Evolutionary conservation across 2,797 vertebrate genomes (phyloP).

Genomic region (Enoplosus armatus): DNA sequence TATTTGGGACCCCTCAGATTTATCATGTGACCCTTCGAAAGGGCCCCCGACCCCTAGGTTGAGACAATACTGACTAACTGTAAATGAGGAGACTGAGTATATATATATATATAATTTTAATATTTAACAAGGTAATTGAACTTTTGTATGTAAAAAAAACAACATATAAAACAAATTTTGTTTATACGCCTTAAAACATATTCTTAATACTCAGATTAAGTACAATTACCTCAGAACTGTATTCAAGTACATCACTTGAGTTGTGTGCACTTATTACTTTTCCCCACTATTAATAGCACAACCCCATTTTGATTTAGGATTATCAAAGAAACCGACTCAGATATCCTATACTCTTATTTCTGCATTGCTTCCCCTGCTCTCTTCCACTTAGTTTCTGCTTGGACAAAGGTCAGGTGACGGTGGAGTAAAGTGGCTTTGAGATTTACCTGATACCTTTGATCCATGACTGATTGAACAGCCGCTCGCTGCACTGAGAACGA

Average conservation of each 20-base stretch:
- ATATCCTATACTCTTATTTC: too few species aligned
- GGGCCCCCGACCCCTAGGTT: too few species aligned
- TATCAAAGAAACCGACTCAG: not conserved
- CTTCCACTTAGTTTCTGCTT: not conserved
- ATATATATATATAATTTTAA: too few species aligned
- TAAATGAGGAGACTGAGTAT: not conserved
- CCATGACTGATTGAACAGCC: not conserved
- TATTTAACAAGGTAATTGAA: not conserved
- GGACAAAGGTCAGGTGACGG: not conserved
- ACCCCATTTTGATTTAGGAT: not conserved
- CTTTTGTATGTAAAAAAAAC: not conserved
- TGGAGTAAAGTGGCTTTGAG: not conserved
- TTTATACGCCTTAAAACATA: not conserved
- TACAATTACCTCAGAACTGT: not conserved
- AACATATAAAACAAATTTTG: too few species aligned
- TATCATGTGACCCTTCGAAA: not conserved
- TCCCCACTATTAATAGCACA: not conserved
- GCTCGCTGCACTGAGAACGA: not conserved
- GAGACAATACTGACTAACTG: too few species aligned
- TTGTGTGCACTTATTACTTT: not conserved
- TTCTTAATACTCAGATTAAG: not conserved
- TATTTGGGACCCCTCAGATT: not conserved
- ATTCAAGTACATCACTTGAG: not conserved
- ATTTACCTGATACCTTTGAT: not conserved
- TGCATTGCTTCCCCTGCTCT: not conserved